Percentiles rank a stretch among this genome's conserved stretches.
Conservation (phyloP, 2,888 invertebrate genomes). For the Cataglyphis cursor region DNA sequence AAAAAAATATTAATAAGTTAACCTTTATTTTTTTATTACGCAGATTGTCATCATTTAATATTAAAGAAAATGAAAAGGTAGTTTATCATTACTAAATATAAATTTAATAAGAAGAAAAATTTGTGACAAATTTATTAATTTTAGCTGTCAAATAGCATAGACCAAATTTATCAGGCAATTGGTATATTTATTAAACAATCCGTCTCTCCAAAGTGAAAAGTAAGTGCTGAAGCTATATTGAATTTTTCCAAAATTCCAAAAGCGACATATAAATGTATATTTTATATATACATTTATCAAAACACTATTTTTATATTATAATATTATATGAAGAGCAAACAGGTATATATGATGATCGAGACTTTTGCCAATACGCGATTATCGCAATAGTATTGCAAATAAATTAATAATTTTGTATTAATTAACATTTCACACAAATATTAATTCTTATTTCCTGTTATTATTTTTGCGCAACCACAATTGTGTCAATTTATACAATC, state of each 20-base stretch:
- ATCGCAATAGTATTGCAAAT: too few species aligned
- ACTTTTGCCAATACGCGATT: too few species aligned
- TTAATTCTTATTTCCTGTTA: too few species aligned
- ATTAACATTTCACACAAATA: too few species aligned
- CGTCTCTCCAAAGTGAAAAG: neutral
- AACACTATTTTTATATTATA: neutral
- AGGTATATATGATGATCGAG: too few species aligned
- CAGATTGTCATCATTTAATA: neutral
- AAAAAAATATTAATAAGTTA: neutral
- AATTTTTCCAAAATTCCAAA: neutral
- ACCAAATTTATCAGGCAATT: neutral
- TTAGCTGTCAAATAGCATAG: neutral
- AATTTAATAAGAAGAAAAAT: neutral
- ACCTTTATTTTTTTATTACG: neutral
- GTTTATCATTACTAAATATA: neutral
- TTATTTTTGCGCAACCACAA: too few species aligned
- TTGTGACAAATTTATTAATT: neutral
- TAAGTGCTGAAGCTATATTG: neutral
- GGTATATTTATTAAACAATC: neutral
- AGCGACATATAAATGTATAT: neutral
- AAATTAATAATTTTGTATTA: too few species aligned
- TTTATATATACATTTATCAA: neutral
- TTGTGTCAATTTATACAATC: too few species aligned
- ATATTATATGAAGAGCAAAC: neutral
- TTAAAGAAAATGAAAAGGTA: neutral